Evolutionary conservation across 2,113 vertebrate genomes (phyloP).

Genomic region (Ptilonorhynchus violaceus): DNA sequence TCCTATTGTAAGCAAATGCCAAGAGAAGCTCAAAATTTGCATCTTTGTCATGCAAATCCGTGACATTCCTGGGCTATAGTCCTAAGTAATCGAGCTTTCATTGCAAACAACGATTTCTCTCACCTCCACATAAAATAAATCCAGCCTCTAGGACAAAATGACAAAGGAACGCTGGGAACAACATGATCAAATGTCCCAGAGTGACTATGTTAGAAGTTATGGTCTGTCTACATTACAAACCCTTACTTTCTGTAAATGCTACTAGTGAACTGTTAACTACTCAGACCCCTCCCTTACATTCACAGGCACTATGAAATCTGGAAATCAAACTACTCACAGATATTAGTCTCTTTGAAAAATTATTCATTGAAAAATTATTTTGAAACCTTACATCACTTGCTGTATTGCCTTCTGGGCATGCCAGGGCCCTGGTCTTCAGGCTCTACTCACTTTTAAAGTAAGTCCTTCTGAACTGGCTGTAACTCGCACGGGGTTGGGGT

Average conservation of each 20-base stretch:
- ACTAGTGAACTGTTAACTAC: neutral
- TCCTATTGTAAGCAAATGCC: neutral
- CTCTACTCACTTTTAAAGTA: neutral
- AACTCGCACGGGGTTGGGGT: neutral
- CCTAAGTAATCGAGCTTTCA: neutral
- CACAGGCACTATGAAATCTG: neutral
- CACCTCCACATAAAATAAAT: neutral
- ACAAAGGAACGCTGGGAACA: neutral
- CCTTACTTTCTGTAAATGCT: neutral
- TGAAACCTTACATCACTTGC: neutral
- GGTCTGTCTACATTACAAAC: neutral
- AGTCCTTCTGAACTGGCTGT: neutral
- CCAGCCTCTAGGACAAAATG: neutral
- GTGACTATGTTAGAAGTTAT: neutral
- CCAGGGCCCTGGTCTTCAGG: neutral
- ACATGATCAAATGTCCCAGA: neutral
- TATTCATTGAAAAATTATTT: neutral
- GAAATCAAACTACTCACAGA: neutral
- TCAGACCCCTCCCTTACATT: neutral
- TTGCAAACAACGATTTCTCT: neutral
- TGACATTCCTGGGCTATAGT: neutral
- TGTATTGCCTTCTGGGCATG: neutral
- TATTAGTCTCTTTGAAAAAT: neutral
- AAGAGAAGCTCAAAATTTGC: neutral
- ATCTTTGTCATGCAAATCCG: neutral